Conservation (phyloP, 92 coral and sea anemone genomes). For the Epizoanthus fatuus region DNA sequence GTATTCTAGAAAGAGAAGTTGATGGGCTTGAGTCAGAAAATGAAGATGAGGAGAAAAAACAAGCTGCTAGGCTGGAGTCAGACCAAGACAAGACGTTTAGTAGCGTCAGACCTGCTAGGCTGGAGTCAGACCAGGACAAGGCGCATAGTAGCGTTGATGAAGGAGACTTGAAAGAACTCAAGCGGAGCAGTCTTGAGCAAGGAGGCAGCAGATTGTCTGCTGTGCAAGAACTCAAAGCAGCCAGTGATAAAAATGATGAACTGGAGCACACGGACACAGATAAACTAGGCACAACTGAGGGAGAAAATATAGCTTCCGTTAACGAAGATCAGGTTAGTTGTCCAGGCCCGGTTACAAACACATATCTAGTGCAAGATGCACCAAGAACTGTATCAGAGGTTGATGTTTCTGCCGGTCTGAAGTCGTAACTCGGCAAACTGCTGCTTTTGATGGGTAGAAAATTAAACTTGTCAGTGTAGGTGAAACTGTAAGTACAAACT, state of each 20-base stretch:
- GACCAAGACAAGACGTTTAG: background rate
- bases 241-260: background rate
- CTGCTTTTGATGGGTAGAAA: background rate
- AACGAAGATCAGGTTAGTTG: background rate
- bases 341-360: background rate
- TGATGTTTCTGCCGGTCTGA: background rate
- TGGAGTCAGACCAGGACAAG: background rate
- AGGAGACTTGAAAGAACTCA: background rate
- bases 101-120: background rate
- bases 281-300: background rate
- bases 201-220: background rate
- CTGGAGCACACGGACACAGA: background rate
- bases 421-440: background rate
- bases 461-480: too few relatives aligned
- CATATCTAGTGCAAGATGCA: background rate
- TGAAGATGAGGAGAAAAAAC: slow-evolving; percentile 4
- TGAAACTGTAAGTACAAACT: too few relatives aligned
- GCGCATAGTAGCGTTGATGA: too few relatives aligned
- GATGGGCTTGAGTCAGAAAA: slow-evolving; percentile 39
- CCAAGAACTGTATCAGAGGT: background rate
- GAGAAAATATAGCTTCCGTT: background rate
- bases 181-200: background rate
- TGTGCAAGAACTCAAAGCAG: background rate
- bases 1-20: slow-evolving; percentile 34
- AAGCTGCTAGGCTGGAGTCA: background rate